phyloP scores from a whole-genome alignment of 2,888 invertebrate species.

The Watsonalla binaria region DNA sequence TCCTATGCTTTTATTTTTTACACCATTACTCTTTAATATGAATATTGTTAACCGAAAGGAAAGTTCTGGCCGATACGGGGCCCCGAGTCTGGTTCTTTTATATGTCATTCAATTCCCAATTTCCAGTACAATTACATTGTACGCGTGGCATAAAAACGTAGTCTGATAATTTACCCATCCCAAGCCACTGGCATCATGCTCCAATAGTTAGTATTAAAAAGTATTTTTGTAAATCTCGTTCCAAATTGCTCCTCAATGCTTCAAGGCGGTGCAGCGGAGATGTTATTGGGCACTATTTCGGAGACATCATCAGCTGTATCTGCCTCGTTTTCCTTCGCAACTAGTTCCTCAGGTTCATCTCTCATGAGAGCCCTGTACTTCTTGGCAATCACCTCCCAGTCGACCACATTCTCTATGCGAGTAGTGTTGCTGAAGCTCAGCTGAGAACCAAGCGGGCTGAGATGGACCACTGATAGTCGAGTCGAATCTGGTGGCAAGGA shows the following conservation, averaged over 20 bases:
- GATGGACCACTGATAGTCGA: conserved; percentile 87
- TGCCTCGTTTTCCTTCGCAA: conserved; percentile 55
- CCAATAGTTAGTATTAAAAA: too few relatives aligned
- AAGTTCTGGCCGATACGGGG: too few relatives aligned
- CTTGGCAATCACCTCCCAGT: conserved; percentile 94
- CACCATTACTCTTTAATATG: too few relatives aligned
- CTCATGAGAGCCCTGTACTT: conserved; percentile 87
- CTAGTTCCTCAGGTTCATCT: conserved; percentile 62
- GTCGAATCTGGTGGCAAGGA: conserved; percentile 79
- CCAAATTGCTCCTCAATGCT: conserved; percentile 1
- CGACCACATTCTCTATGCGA: conserved; percentile 92
- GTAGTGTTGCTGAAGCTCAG: conserved; percentile 88
- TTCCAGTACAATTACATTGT: too few relatives aligned
- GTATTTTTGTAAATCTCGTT: background rate
- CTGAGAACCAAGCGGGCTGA: conserved; percentile 91
- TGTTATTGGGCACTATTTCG: conserved; percentile 63
- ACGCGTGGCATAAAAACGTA: too few relatives aligned
- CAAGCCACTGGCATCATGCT: too few relatives aligned
- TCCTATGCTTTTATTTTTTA: too few relatives aligned
- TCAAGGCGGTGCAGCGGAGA: conserved; percentile 63
- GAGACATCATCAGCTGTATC: conserved; percentile 65
- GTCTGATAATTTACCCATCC: too few relatives aligned
- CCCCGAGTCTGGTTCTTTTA: too few relatives aligned
- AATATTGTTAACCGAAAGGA: too few relatives aligned
- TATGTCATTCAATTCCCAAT: too few relatives aligned